Evolutionary conservation across 2,797 vertebrate genomes (phyloP), one percentile per base, ranked within the genome.

Genomic region (Forpus xanthops): DNA sequence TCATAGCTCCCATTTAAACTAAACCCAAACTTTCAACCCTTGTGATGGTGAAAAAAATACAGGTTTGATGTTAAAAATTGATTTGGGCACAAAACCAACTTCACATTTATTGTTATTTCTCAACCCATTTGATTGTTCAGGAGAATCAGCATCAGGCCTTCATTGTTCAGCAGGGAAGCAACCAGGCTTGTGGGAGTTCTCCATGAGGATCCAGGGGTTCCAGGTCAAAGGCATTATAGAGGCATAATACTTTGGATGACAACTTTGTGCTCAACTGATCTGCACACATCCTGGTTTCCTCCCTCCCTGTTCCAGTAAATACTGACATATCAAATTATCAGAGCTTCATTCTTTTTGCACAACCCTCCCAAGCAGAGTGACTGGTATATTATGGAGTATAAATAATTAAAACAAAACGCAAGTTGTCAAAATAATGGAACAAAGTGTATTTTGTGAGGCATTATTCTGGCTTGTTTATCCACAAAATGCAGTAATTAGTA

Each of bases 361-460:
- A 93, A 35, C 58, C 76, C 68, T 70, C 84, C 64, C 85, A 47
- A 94, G 72, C 3, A 84, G 35, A 62, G 67, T 81, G 50, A 75
- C 77, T 80, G 50, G 78, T 67, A 62, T 72, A 84, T 93, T 93
- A 81, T 1, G 8, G 56, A 73, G 44, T 47, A 92, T 93, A 89
- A 94, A 95, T 95, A 94, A 96, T 96, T 96, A 96, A 96, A 97
- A 65, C 71, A 73, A 85, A 94, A 89, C 0, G 8, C 72, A 77
- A 96, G 55, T 86, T 95, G 95, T 96, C 82, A 96, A 97, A 97
- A 95, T 95, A 96, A 96, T 79, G 94, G 85, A 96, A 93, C 88
- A 93, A 96, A 96, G 78, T 94, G 79, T 70, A 53, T 92, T 94
- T 96, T 97, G 71, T 79, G 78, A 85, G 91, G 88, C 85, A 94